Percentiles rank a stretch among this genome's conserved stretches.
phyloP scores from a whole-genome alignment of 2,797 vertebrate genomes.

The Acrocephalus scirpaceus region DNA sequence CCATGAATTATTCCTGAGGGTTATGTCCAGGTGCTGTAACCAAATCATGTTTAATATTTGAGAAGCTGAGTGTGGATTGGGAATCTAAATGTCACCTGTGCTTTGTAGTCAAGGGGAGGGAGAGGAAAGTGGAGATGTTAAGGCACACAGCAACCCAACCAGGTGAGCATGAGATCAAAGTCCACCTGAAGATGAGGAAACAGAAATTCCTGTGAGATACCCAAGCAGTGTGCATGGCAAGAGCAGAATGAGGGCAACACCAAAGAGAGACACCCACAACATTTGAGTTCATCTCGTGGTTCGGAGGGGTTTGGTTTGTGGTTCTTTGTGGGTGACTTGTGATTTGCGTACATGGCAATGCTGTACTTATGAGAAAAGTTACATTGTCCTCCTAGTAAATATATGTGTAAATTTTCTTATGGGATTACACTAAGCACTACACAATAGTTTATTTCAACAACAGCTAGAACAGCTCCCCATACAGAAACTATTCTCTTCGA shows the following conservation, averaged over 20 bases:
- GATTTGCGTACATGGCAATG: background rate
- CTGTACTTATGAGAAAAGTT: background rate
- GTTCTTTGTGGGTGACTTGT: background rate
- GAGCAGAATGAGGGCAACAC: background rate
- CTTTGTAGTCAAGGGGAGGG: background rate
- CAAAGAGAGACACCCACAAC: background rate
- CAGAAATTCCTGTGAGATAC: background rate
- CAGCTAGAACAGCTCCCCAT: background rate
- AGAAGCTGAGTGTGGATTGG: background rate
- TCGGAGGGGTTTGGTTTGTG: background rate
- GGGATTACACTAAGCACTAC: background rate
- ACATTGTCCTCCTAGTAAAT: background rate
- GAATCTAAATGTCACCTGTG: background rate
- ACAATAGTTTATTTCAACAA: background rate
- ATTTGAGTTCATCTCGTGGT: background rate
- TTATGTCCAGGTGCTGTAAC: background rate
- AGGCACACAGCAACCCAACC: background rate
- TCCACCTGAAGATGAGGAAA: background rate
- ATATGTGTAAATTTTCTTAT: background rate
- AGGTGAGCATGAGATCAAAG: background rate
- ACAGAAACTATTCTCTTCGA: background rate
- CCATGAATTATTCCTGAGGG: fast-evolving
- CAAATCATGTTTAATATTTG: background rate
- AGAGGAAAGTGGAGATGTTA: background rate
- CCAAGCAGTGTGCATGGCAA: background rate